A percentile compares a stretch with the other conserved stretches of the same genome.
These are phyloP conservation scores for Tetheella fluctuosa DNA, from an alignment of 2,888 invertebrate species.

Conservation along the genomic window DNA sequence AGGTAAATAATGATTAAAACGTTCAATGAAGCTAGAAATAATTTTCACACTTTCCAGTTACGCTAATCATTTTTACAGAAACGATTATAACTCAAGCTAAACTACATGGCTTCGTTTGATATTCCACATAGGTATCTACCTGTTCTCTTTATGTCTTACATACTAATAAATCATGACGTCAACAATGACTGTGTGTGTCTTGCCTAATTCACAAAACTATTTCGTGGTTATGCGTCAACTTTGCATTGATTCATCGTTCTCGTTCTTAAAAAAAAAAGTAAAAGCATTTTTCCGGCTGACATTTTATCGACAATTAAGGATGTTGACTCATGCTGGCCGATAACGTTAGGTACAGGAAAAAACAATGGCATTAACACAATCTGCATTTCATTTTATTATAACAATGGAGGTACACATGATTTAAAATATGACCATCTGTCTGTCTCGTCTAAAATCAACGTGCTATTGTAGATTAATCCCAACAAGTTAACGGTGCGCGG, in stretches of 20 bases:
- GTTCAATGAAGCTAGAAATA: conserved; percentile 14
- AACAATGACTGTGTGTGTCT: neutral
- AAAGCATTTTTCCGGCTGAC: neutral
- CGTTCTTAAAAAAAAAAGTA: neutral
- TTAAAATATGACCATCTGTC: conserved; percentile 49
- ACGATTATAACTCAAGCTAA: conserved; percentile 12
- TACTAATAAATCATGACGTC: neutral
- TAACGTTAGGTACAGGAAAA: neutral
- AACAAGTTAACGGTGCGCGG: conserved; percentile 54
- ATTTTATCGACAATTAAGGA: conserved; percentile 2
- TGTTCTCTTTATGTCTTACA: too few relatives aligned
- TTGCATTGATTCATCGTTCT: conserved; percentile 1
- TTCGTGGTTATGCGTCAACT: conserved; percentile 4
- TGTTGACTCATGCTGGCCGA: conserved; percentile 5
- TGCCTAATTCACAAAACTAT: neutral
- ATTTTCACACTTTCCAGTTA: conserved; percentile 26
- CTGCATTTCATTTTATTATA: conserved; percentile 10
- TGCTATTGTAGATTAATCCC: conserved; percentile 59
- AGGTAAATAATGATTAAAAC: neutral
- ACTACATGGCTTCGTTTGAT: neutral
- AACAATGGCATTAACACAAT: neutral
- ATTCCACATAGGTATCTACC: too few relatives aligned
- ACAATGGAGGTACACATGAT: conserved; percentile 13
- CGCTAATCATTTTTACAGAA: conserved; percentile 22
- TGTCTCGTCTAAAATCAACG: conserved; percentile 57